A percentile compares a stretch with the other conserved stretches of the same genome.
phyloP scores from a whole-genome alignment of 1,140 invertebrate genomes.

The Probaryconus sp. region DNA sequence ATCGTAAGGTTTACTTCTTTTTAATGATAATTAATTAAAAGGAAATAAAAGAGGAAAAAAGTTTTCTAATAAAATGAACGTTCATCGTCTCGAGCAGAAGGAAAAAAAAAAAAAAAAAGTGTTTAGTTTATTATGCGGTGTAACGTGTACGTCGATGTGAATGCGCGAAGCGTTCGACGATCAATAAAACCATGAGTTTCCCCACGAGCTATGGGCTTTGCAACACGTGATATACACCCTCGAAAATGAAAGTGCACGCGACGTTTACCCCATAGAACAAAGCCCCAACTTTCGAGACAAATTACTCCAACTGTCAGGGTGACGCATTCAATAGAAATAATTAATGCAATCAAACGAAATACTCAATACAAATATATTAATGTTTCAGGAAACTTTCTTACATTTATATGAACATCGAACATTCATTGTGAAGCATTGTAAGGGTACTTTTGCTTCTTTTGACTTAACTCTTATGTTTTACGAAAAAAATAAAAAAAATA shows the following conservation, averaged over 20 bases:
- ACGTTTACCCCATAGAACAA: constrained; percentile 44
- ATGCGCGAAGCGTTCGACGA: constrained; percentile 30
- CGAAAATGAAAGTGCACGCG: constrained; percentile 67
- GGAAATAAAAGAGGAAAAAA: not conserved
- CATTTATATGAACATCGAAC: constrained; percentile 5
- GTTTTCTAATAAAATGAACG: no score
- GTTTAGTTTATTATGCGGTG: constrained; percentile 22
- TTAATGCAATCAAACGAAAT: constrained; percentile 33
- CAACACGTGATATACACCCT: constrained; percentile 63
- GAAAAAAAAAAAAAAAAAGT: constrained; percentile 9
- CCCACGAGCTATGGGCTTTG: constrained; percentile 36
- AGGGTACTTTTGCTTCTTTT: no score
- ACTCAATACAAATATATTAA: constrained; percentile 25
- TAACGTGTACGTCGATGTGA: constrained; percentile 29
- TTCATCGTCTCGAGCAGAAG: no score
- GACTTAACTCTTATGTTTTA: no score
- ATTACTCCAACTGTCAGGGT: constrained; percentile 30
- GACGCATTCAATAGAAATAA: constrained; percentile 50
- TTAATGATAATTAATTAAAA: no score
- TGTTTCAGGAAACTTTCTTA: constrained; percentile 7
- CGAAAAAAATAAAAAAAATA: no score
- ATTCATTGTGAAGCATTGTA: no score
- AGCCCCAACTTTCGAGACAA: constrained; percentile 41
- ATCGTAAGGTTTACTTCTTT: no score
- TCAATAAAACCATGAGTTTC: constrained; percentile 60